Conservation (phyloP, 2,797 vertebrate genomes). For the Takifugu rubripes region DNA sequence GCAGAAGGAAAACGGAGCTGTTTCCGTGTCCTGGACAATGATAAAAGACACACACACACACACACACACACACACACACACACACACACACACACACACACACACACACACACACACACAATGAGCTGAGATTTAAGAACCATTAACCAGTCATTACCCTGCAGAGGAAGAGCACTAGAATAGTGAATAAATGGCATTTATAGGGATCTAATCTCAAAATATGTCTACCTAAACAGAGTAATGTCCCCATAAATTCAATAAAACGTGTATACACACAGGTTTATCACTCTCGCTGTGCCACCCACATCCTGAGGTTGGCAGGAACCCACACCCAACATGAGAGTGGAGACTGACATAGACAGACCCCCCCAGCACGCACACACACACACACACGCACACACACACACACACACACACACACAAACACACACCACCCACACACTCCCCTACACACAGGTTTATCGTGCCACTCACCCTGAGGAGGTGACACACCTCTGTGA, state of each 20-base stretch:
- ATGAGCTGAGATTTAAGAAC: neutral
- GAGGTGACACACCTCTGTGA: slow-evolving; percentile 11
- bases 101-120: slow-evolving; percentile 1
- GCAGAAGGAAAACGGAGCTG: slow-evolving; percentile 37
- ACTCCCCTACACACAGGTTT: neutral
- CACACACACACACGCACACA: neutral
- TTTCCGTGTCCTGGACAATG: slow-evolving; percentile 31
- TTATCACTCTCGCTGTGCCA: slow-evolving; percentile 7
- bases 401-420: neutral
- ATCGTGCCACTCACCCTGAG: slow-evolving; percentile 3
- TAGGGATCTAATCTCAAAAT: too few species aligned
- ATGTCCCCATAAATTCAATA: neutral
- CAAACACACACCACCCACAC: neutral
- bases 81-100: slow-evolving; percentile 1
- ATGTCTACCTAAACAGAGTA: neutral
- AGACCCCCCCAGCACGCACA: neutral
- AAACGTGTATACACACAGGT: neutral
- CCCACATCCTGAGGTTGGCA: slow-evolving; percentile 8
- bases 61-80: slow-evolving; percentile 3
- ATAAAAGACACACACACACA: slow-evolving; percentile 35
- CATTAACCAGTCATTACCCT: too few species aligned
- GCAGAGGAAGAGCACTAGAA: too few species aligned
- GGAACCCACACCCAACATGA: neutral
- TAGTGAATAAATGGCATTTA: too few species aligned
- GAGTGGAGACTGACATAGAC: neutral